Percentiles rank a stretch among this genome's conserved stretches.
Evolutionary conservation across 2,888 invertebrate species (phyloP).

Genomic region (Tetranychus truncatus): DNA sequence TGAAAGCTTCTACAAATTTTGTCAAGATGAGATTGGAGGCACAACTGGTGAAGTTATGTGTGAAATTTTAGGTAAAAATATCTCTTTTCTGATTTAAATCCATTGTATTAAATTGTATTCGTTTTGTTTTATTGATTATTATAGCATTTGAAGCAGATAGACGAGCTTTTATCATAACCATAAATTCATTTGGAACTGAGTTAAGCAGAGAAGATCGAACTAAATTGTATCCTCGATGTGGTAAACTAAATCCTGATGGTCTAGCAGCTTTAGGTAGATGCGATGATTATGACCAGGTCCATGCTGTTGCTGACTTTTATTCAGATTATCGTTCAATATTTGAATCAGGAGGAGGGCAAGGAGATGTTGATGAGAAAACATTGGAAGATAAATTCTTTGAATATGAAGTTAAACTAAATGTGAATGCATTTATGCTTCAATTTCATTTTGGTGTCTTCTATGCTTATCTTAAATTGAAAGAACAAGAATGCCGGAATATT

Average conservation of each 20-base stretch:
- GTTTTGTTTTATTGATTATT: neutral
- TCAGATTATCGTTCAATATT: slow-evolving; percentile 86
- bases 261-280: slow-evolving; percentile 84
- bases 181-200: slow-evolving; percentile 98
- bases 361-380: slow-evolving; percentile 90
- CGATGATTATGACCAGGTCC: slow-evolving; percentile 98
- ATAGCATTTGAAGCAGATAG: slow-evolving; percentile 89
- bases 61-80: slow-evolving; percentile 53
- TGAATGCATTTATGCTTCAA: slow-evolving; percentile 91
- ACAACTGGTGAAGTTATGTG: slow-evolving; percentile 98
- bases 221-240: slow-evolving; percentile 89
- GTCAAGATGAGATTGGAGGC: slow-evolving; percentile 68
- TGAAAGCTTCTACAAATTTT: slow-evolving; percentile 83
- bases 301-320: slow-evolving; percentile 92
- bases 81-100: neutral
- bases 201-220: slow-evolving; percentile 92
- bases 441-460: slow-evolving; percentile 99
- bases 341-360: slow-evolving; percentile 46
- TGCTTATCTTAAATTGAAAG: slow-evolving; percentile 92
- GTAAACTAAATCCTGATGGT: slow-evolving; percentile 89
- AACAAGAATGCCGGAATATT: slow-evolving; percentile 97
- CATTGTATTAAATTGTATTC: slow-evolving; percentile 8
- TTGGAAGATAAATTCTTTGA: slow-evolving; percentile 99
- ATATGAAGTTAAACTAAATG: slow-evolving; percentile 78
- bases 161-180: slow-evolving; percentile 95